phyloP scores from a whole-genome alignment of 1,140 invertebrate genomes.

The Bombus turneri region DNA sequence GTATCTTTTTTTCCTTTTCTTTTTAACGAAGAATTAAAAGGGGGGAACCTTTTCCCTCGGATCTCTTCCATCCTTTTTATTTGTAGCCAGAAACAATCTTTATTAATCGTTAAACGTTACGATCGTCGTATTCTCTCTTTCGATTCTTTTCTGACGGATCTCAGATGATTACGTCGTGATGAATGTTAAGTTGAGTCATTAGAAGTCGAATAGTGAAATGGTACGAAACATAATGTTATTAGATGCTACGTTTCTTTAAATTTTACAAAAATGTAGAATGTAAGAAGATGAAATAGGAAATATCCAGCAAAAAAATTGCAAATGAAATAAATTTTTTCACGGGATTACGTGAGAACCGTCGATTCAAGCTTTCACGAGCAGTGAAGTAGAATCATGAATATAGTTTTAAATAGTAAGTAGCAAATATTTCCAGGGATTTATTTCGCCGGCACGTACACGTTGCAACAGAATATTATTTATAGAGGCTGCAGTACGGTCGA shows the following conservation, averaged over 20 bases:
- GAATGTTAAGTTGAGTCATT: too few relatives aligned
- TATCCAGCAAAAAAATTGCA: too few relatives aligned
- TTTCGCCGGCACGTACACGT: slow-evolving; percentile 11
- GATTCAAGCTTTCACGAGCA: neutral
- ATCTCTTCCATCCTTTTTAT: neutral
- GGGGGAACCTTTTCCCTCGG: neutral
- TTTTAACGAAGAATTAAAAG: neutral
- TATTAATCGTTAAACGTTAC: neutral
- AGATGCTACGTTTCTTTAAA: neutral
- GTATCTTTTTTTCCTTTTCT: neutral
- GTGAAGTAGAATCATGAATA: neutral
- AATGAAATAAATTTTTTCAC: neutral
- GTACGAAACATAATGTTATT: too few relatives aligned
- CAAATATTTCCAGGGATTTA: slow-evolving; percentile 39
- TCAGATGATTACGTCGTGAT: neutral
- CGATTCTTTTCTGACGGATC: neutral
- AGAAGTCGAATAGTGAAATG: neutral
- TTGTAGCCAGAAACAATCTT: neutral
- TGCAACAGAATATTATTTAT: slow-evolving; percentile 48
- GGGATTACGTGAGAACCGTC: neutral
- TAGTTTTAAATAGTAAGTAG: slow-evolving; percentile 25
- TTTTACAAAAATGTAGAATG: neutral
- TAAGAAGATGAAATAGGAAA: too few relatives aligned
- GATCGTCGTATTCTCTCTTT: neutral
- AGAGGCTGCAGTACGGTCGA: slow-evolving; percentile 4